Evolutionary conservation across 2,113 vertebrate species (phyloP), one percentile per base, ranked within the genome.

Genomic region (Thalassoma bifasciatum): DNA sequence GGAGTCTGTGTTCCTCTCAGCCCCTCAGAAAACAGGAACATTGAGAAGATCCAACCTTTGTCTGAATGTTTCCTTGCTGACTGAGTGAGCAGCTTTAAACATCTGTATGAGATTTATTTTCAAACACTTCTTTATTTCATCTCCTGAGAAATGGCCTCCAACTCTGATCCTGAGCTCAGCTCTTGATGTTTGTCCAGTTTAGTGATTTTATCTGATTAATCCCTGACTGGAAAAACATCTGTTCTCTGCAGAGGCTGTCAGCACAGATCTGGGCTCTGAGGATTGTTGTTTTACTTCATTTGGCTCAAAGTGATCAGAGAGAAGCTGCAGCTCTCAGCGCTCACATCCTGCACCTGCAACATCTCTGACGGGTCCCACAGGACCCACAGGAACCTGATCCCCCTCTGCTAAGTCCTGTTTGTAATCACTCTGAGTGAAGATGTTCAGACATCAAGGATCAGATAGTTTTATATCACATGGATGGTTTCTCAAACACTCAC

Each of bases 401-500:
- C 10, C 23, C 30, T 16, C 13, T 42, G 3, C 6, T 30, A 30
- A 6, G 30, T 30, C 6, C 3, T 30, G 30, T 30, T 30, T 30
- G 30, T n/a, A 17, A 84, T 30, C 30, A 30, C 3, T 6, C 30
- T 30, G 30, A 30, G 30, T 30, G 3, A 3, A 30, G 30, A 30
- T 30, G 42, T 44, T 44, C 42, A 44, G 42, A 16, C 14, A 14
- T 4, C 30, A 13, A 13, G 42, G 30, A 68, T n/a, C n/a, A n/a
- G n/a, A n/a, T 30, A 6, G 30, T 30, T 52, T 17, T 19, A 11
- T 16, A 22, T 23, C 6, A 10, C 12, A 10, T 44, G 53, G 46
- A 68, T 44, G 1, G 10, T 8, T 0, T 9, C 16, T n/a, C 44
- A 30, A 6, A 30, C 30, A 83, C 93, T 94, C 92, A 99, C 98